Percentiles rank a stretch among this genome's conserved stretches.
phyloP scores from a whole-genome alignment of 37 sponge, comb jelly and placozoan species.

The Eunapius fragilis region DNA sequence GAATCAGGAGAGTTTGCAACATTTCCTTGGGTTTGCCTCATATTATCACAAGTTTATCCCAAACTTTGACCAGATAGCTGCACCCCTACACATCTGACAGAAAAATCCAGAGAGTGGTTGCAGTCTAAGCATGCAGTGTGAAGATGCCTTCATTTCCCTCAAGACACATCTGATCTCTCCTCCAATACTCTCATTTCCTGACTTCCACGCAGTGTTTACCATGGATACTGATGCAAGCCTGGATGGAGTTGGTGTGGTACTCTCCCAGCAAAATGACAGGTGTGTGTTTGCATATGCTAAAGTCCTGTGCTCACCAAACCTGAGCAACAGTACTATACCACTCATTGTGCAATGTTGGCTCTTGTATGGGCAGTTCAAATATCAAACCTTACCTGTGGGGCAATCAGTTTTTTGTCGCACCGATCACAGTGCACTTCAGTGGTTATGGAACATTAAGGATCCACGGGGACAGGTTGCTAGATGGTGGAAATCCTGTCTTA shows the following conservation, averaged over 20 bases:
- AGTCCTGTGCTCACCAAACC: background rate
- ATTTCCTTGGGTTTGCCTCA: constrained; percentile 27
- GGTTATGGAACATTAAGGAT: constrained; percentile 1
- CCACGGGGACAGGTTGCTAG: constrained; percentile 4
- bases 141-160: constrained; percentile 7
- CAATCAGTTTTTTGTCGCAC: background rate
- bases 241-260: background rate
- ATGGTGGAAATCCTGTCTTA: background rate
- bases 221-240: constrained; percentile 1
- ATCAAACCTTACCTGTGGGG: background rate
- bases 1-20: background rate
- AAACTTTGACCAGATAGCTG: constrained; percentile 27
- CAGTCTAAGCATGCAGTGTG: background rate
- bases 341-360: background rate
- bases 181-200: constrained; percentile 35
- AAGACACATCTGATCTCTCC: background rate
- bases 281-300: background rate
- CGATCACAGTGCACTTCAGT: constrained; percentile 2
- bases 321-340: constrained; percentile 6
- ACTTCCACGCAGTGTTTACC: constrained; percentile 17
- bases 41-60: constrained; percentile 1
- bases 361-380: background rate
- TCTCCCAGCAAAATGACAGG: background rate
- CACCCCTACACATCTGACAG: constrained; percentile 13
- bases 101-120: too few relatives aligned